Percentiles rank a stretch among this genome's conserved stretches.
phyloP scores from a whole-genome alignment of 2,888 invertebrate genomes.

The Ctena decussata region DNA sequence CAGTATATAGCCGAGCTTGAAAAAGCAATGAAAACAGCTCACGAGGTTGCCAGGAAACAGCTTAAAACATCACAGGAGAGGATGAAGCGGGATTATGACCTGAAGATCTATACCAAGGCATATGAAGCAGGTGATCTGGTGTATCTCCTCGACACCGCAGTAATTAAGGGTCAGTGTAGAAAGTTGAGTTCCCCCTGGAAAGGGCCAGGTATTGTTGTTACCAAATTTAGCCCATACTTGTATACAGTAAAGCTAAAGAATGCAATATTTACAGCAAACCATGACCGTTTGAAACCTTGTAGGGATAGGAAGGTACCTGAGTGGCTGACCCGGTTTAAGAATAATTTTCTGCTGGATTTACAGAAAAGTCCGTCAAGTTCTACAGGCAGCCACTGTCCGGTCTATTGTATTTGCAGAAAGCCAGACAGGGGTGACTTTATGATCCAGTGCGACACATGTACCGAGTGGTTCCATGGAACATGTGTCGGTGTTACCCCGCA shows the following conservation, averaged over 20 bases:
- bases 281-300: conserved; percentile 44
- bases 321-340: neutral
- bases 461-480: neutral
- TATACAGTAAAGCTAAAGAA: conserved; percentile 31
- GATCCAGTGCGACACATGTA: conserved; percentile 1
- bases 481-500: neutral
- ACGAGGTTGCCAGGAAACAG: conserved; percentile 6
- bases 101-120: neutral
- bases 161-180: conserved; percentile 21
- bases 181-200: conserved; percentile 48
- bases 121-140: conserved; percentile 42
- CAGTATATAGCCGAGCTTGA: conserved; percentile 16
- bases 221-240: conserved; percentile 32
- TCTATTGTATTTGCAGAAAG: conserved; percentile 1
- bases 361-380: neutral
- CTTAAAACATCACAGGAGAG: conserved; percentile 6
- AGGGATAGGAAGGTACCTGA: conserved; percentile 23
- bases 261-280: conserved; percentile 13
- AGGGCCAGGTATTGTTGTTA: conserved; percentile 39
- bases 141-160: conserved; percentile 25
- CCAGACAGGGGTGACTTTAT: neutral
- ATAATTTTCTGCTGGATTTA: neutral
- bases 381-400: neutral
- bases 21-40: conserved; percentile 4
- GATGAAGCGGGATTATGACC: conserved; percentile 43